These are phyloP conservation scores for Cuniculus paca DNA, from an alignment of 2,797 vertebrate species.

Conservation along the genomic window DNA sequence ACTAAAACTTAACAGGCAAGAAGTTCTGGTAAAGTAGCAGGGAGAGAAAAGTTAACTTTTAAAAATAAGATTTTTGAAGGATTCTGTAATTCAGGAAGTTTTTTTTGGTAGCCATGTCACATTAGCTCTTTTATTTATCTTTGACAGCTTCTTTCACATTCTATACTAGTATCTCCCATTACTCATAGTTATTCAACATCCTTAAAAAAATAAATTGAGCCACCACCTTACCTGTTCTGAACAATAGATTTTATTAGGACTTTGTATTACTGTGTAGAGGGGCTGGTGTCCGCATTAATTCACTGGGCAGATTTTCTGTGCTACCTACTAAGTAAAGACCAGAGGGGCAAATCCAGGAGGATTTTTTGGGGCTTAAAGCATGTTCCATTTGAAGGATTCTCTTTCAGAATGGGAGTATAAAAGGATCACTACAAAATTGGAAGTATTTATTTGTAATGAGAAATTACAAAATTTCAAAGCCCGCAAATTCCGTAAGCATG, in stretches of 20 bases:
- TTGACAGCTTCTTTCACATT: background rate
- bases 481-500: background rate
- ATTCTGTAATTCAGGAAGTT: background rate
- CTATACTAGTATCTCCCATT: background rate
- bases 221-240: background rate
- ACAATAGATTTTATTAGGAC: background rate
- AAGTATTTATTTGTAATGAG: conserved; percentile 7
- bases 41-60: background rate
- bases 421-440: background rate
- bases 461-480: background rate
- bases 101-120: background rate
- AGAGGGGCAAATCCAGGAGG: background rate
- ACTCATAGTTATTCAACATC: background rate
- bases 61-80: background rate
- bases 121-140: background rate
- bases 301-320: background rate
- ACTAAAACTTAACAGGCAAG: conserved; percentile 9
- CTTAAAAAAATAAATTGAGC: background rate
- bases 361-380: background rate
- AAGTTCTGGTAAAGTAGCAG: background rate
- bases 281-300: background rate
- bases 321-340: background rate
- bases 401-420: conserved; percentile 40
- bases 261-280: background rate
- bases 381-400: background rate